Evolutionary conservation across 2,888 invertebrate species (phyloP), one percentile per base, ranked within the genome.

Genomic region (Lycocerus yunnanus): DNA sequence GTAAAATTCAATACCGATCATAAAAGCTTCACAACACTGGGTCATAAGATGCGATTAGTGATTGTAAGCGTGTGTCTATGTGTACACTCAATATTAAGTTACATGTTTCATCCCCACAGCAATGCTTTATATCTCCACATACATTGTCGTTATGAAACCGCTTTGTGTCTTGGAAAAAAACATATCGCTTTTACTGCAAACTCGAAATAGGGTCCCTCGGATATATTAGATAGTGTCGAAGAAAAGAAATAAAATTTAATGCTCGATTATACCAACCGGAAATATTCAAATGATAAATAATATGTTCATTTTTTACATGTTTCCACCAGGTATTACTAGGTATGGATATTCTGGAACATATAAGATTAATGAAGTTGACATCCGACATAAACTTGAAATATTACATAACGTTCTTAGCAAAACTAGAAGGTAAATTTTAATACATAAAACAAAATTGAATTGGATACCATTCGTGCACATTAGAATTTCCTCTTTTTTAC

Each of bases 111-210:
- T 77, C 76, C 76, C 71, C 71, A 68, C 73, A 71, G 69, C 70
- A 75, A 73, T 71, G 69, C 77, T 73, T 77, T 72, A 77, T 77
- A 74, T 75, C 75, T 72, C 71, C 71, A 69, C 67, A 58, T 72
- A 66, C 73, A 65, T 66, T 75, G 70, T 75, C 72, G 69, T 71
- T 75, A 73, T 72, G 77, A 73, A 69, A 73, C 77, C 77, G 73
- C 73, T 75, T 75, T 77, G 75, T 77, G 77, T 75, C 68, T 68
- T 69, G 73, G 73, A 75, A 77, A 77, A 59, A 75, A 77, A 72
- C 77, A 77, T 77, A 77, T 75, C 73, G 71, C 75, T 77, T 77
- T 77, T 77, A 77, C 75, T 75, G 75, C 75, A 73, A 75, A 75
- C 73, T 69, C 58, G 65, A 61, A 69, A 75, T 69, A 60, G 69